These are phyloP conservation scores for Protobothrops flavoviridis DNA, from an alignment of 2,113 vertebrate species.

Conservation along the genomic window DNA sequence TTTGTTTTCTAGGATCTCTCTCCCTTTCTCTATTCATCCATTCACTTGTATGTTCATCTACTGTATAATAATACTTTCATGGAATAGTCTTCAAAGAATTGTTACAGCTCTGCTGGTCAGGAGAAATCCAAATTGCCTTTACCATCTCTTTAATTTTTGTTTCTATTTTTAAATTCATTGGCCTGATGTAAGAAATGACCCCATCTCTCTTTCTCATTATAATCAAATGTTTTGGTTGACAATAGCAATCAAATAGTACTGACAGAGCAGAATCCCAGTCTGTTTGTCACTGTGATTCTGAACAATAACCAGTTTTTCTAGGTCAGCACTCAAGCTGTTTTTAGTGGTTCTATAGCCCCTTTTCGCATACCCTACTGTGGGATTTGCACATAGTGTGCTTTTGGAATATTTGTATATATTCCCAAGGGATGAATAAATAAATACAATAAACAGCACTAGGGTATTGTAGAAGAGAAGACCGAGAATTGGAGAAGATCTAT, in stretches of 20 bases:
- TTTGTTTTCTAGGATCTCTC: neutral
- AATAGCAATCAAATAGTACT: neutral
- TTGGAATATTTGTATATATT: neutral
- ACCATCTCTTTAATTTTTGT: slow-evolving; percentile 7
- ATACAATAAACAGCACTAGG: neutral
- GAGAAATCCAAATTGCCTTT: neutral
- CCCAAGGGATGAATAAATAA: neutral
- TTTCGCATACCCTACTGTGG: fast-evolving
- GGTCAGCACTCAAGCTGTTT: neutral
- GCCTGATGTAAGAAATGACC: neutral
- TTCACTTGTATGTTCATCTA: neutral
- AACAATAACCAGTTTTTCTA: neutral
- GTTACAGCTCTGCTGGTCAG: neutral
- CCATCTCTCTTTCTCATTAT: slow-evolving; percentile 2
- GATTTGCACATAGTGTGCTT: neutral
- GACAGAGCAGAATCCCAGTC: neutral
- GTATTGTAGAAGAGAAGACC: neutral
- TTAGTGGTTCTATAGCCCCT: neutral
- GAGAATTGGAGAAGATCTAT: neutral
- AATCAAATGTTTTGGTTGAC: slow-evolving; percentile 21
- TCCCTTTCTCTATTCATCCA: neutral
- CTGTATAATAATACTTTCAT: neutral
- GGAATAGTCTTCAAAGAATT: neutral
- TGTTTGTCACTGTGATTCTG: neutral
- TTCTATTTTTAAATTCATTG: slow-evolving; percentile 9